Evolutionary conservation across 2,888 invertebrate species (phyloP), one percentile per base, ranked within the genome.

Genomic region (Ochropleura plecta): DNA sequence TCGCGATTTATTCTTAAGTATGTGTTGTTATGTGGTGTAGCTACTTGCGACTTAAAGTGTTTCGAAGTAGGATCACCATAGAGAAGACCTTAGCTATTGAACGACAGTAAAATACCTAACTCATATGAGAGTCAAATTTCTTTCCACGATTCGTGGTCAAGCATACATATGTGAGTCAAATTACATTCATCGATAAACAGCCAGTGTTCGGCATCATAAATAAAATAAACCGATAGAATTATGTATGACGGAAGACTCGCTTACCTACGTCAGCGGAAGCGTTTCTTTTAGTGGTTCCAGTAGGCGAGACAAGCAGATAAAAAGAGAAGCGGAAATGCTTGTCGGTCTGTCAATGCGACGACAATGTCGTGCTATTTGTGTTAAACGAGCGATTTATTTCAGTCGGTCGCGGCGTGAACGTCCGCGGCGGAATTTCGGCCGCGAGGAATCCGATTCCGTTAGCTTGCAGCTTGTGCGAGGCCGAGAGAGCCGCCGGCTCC

Each of bases 331-430:
- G 96, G 95, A 96, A 95, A 94, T 93, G 93, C 92, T 92, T 91
- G 92, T 94, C 92, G 90, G 94, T 93, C 93, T 94, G 95, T 95
- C 95, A 94, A 94, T 95, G 95, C 92, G 93, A 91, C 93, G 94
- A 95, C 95, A 95, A 94, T 95, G 94, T 93, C 91, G 93, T 93
- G 95, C 95, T 96, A 95, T 96, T 96, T 96, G 94, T 93, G 96
- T 95, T 95, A 95, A 95, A 96, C 93, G 94, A 93, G 94, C 95
- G 94, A 95, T 95, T 96, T 96, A 96, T 96, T 96, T 96, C 95
- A 96, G 96, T 95, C 95, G 92, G 94, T 93, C 92, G 95, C 89
- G 92, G 92, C 95, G 96, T 96, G 96, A 96, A 96, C 89, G 96
- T 94, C 95, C 96, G 94, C 95, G 88, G 90, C 90, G 96, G 96